A percentile compares a stretch with the other conserved stretches of the same genome.
Conservation (phyloP, 2,888 invertebrate genomes). For the Amphipyra tragopoginis region DNA sequence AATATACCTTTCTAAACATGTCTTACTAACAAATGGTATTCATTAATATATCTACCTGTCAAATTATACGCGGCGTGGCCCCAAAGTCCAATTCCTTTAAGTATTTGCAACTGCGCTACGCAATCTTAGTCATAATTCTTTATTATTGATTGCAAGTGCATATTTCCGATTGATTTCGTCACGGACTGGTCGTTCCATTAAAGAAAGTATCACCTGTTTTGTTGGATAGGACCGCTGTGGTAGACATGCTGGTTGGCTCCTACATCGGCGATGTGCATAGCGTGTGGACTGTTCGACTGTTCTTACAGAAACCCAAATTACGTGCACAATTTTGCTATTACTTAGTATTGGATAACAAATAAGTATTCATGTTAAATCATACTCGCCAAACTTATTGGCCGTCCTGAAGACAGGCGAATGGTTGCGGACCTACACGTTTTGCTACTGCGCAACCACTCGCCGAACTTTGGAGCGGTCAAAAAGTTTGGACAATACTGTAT, state of each 20-base stretch:
- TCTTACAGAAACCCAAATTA: no score
- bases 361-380: no score
- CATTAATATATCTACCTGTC: slow-evolving; percentile 52
- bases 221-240: slow-evolving; percentile 9
- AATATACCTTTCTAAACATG: slow-evolving; percentile 29
- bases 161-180: slow-evolving; percentile 58
- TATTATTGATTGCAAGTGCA: slow-evolving; percentile 44
- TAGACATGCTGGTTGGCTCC: slow-evolving; percentile 21
- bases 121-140: slow-evolving; percentile 44
- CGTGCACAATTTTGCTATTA: no score
- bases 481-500: no score
- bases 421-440: no score
- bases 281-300: no score
- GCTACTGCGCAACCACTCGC: no score
- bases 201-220: slow-evolving; percentile 69
- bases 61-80: slow-evolving; percentile 44
- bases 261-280: neutral
- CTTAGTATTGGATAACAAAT: no score
- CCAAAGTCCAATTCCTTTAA: slow-evolving; percentile 37
- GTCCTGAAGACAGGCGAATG: no score
- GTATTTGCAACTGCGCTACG: slow-evolving; percentile 49
- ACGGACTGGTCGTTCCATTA: slow-evolving; percentile 55
- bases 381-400: no score
- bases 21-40: slow-evolving; percentile 31
- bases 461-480: no score